Base-by-base conservation (phyloP, 2,797 vertebrate genomes). In the Synaphobranchus kaupii region DNA sequence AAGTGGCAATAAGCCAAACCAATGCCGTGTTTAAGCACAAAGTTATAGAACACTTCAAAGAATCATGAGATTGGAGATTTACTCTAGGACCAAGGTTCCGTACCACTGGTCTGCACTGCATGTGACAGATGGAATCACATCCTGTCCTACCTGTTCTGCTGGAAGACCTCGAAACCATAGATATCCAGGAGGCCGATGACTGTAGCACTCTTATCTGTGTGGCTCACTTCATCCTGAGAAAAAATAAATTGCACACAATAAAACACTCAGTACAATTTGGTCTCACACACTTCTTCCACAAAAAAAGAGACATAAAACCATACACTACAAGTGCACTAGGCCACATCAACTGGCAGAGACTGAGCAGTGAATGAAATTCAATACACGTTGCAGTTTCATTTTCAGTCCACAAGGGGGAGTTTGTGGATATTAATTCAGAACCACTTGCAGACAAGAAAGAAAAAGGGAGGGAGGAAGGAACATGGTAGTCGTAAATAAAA, bases 131-230 rank as follows among this genome's bases (percentile, higher is more conserved):
- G 8, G n/a, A 66, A 28, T 66, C 60, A 66, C n/a, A 66, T 9
- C 6, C 60, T 7, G 25, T 31, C 13, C n/a, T 90, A 99, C 98
- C 98, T 99, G 95, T 99, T 99, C 92, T 98, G 92, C 91, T 99
- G 98, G 94, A 99, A 99, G 88, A 99, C 97, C 91, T 99, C 98
- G 88, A 99, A 99, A 13, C 98, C 98, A n/a, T 99, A 99, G 91
- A 99, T 99, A 87, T 99, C 98, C 89, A 99, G 94, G 87, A 99
- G 95, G 7, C 98, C 98, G 17, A 99, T 96, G 88, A 99, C 98
- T 0, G 97, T 97, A 85, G 94, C 96, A 80, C 94, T 94, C 82
- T 96, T 98, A 87, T 90, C 91, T 56, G 96, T 96, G 12, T 96
- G 96, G 94, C 95, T 94, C 58, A 97, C 95, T 0, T 96, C 94